A percentile compares a stretch with the other conserved stretches of the same genome.
These are phyloP conservation scores for Caenorhabditis sulstoni DNA, from an alignment of 2,888 invertebrate species.

Conservation along the genomic window DNA sequence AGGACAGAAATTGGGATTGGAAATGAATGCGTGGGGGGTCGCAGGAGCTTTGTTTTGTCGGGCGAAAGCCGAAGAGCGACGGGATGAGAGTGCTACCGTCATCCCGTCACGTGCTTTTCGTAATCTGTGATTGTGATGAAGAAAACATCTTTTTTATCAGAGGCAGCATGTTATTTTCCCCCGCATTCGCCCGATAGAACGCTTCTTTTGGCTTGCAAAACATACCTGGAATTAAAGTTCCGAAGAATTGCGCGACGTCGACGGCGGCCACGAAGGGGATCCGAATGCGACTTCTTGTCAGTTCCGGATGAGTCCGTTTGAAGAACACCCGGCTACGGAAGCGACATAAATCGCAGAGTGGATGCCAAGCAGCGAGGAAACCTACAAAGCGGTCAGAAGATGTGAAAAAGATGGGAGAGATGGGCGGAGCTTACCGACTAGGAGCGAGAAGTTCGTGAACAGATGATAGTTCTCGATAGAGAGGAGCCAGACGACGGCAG, in stretches of 20 bases:
- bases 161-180: neutral
- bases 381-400: neutral
- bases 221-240: conserved; percentile 9
- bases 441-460: conserved; percentile 13
- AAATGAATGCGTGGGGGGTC: no score
- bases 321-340: conserved; percentile 25
- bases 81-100: no score
- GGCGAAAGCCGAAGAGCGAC: no score
- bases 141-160: no score
- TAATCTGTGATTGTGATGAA: no score
- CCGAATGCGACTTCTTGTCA: conserved; percentile 15
- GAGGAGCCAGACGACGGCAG: conserved; percentile 11
- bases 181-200: neutral
- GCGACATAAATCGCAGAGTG: conserved; percentile 19
- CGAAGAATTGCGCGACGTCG: conserved; percentile 24
- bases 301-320: conserved; percentile 11
- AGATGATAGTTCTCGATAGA: conserved; percentile 3
- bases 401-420: neutral
- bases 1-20: neutral
- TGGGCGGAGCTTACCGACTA: conserved; percentile 4
- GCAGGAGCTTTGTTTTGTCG: no score
- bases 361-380: conserved; percentile 16
- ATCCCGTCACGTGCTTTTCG: no score
- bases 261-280: conserved; percentile 22
- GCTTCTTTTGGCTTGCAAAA: neutral